These are phyloP conservation scores for Dione vanillae DNA, from an alignment of 2,888 invertebrate genomes.

Conservation along the genomic window DNA sequence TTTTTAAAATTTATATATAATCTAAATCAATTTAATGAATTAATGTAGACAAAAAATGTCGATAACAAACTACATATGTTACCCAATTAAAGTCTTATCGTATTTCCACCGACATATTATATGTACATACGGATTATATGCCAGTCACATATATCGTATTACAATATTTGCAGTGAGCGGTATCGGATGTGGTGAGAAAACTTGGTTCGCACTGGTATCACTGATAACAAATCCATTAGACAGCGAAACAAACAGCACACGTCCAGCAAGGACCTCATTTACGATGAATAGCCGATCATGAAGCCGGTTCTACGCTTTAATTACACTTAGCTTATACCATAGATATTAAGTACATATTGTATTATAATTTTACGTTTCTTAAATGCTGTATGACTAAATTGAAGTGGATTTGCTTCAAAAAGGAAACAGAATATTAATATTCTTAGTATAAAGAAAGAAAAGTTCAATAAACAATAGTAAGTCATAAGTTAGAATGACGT, in stretches of 20 bases:
- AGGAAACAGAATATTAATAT: too few relatives aligned
- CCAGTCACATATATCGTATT: conserved; percentile 24
- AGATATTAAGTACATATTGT: conserved; percentile 54
- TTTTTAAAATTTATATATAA: not conserved
- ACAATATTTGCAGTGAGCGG: conserved; percentile 29
- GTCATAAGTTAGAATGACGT: too few relatives aligned
- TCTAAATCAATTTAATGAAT: not conserved
- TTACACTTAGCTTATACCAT: conserved; percentile 62
- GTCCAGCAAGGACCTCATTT: conserved; percentile 69
- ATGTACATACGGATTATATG: conserved; percentile 17
- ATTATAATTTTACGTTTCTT: conserved; percentile 41
- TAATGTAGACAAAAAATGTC: not conserved
- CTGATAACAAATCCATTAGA: conserved; percentile 61
- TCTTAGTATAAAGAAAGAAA: too few relatives aligned
- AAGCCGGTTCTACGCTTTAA: conserved; percentile 69
- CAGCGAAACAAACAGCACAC: conserved; percentile 67
- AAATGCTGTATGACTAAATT: not conserved
- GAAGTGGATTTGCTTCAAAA: too few relatives aligned
- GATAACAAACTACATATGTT: not conserved
- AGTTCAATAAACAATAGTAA: too few relatives aligned
- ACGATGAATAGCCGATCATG: conserved; percentile 64
- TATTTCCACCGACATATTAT: conserved; percentile 16
- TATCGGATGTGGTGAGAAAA: conserved; percentile 38
- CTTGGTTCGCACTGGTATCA: conserved; percentile 53
- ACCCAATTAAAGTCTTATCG: not conserved